Conservation (phyloP, 2,888 invertebrate genomes). For the Steinernema carpocapsae region DNA sequence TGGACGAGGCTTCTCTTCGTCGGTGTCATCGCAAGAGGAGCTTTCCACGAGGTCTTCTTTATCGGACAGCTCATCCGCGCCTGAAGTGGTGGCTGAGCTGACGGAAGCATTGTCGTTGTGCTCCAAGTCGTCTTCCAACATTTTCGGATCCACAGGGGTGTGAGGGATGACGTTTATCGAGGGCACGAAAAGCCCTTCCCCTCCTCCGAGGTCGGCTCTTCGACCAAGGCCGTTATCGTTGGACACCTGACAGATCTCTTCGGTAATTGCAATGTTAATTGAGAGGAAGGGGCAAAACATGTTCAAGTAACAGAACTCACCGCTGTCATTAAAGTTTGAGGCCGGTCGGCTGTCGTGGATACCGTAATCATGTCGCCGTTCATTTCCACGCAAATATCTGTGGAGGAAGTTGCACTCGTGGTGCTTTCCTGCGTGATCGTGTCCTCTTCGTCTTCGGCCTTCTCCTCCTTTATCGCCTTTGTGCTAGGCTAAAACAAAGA, state of each 20-base stretch:
- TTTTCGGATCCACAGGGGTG: conserved; percentile 59
- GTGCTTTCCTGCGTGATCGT: conserved; percentile 33
- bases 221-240: conserved; percentile 50
- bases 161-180: conserved; percentile 68
- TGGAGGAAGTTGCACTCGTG: conserved; percentile 32
- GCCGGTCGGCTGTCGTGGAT: conserved; percentile 59
- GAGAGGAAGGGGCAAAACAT: no score
- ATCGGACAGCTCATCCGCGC: conserved; percentile 66
- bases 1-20: conserved; percentile 41
- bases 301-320: no score
- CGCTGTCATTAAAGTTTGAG: conserved; percentile 37
- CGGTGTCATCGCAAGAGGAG: conserved; percentile 49
- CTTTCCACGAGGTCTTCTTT: conserved; percentile 53
- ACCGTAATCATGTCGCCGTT: conserved; percentile 70
- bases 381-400: conserved; percentile 69
- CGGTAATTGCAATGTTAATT: conserved; percentile 1
- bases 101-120: conserved; percentile 18
- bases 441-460: conserved; percentile 26
- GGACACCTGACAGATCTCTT: conserved; percentile 2
- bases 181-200: conserved; percentile 59
- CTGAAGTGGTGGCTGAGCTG: conserved; percentile 54
- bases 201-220: conserved; percentile 34
- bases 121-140: conserved; percentile 41
- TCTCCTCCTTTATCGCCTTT: conserved; percentile 21
- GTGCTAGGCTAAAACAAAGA: conserved; percentile 18